phyloP scores from a whole-genome alignment of 2,888 invertebrate species.

The Cheilosia impressa region DNA sequence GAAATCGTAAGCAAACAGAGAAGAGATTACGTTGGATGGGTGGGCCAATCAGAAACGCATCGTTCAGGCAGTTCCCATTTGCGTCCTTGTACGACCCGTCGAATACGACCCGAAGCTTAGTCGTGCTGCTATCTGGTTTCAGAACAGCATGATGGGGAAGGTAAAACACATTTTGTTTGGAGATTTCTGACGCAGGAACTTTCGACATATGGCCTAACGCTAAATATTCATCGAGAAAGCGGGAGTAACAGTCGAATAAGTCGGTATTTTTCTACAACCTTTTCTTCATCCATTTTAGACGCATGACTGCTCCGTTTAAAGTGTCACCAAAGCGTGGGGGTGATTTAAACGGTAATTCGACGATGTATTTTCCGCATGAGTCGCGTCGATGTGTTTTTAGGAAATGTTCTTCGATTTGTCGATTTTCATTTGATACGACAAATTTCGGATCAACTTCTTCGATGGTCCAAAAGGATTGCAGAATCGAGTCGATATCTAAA shows the following conservation, averaged over 20 bases:
- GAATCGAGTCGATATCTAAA: slow-evolving; percentile 13
- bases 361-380: not conserved
- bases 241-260: not conserved
- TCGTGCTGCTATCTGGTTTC: slow-evolving; percentile 54
- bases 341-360: slow-evolving; percentile 4
- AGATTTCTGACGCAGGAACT: not conserved
- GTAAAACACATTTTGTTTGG: slow-evolving; percentile 33
- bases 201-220: not conserved
- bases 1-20: slow-evolving; percentile 12
- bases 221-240: not conserved
- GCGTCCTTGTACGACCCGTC: not conserved
- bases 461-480: slow-evolving; percentile 14
- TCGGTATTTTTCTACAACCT: not conserved
- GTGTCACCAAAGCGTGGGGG: not conserved
- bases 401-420: no score
- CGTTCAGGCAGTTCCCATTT: not conserved
- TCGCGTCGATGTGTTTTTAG: no score
- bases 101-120: slow-evolving; percentile 13
- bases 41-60: not conserved
- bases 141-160: slow-evolving; percentile 69
- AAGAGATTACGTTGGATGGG: slow-evolving; percentile 16
- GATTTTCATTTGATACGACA: no score
- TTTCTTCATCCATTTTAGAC: not conserved
- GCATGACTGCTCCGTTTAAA: not conserved
- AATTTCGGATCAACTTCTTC: not conserved